Evolutionary conservation across 2,888 invertebrate species (phyloP).

Genomic region (Junonia oenone): DNA sequence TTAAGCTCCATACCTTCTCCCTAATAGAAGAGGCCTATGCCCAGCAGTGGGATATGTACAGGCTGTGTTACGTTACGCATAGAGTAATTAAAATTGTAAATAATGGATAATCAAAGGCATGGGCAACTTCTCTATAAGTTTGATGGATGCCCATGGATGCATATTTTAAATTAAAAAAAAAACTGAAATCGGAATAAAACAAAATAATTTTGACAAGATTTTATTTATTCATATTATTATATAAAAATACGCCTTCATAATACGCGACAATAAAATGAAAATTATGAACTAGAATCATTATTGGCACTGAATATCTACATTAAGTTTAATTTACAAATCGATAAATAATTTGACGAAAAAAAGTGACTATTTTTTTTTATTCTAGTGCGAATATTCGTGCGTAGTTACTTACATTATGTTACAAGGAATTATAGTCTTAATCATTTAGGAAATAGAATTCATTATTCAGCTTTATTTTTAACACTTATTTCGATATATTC

Average conservation of each 20-base stretch:
- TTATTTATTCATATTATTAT: conserved; percentile 44
- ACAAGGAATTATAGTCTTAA: not conserved
- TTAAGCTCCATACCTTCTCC: too few species aligned
- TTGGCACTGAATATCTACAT: conserved; percentile 42
- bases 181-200: not conserved
- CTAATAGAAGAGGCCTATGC: too few species aligned
- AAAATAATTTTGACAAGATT: not conserved
- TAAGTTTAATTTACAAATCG: conserved; percentile 16
- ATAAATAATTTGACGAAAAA: not conserved
- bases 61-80: too few species aligned
- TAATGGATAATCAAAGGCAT: too few species aligned
- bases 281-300: conserved; percentile 35
- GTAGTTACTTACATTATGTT: not conserved
- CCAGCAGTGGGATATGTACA: too few species aligned
- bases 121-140: too few species aligned
- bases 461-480: not conserved
- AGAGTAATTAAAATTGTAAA: too few species aligned
- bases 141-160: too few species aligned
- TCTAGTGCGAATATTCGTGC: conserved; percentile 1
- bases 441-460: not conserved
- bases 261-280: conserved; percentile 40
- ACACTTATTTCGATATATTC: not conserved
- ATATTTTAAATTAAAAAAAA: too few species aligned
- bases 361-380: conserved; percentile 6
- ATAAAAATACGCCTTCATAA: conserved; percentile 42